These are phyloP conservation scores for Uloborus diversus DNA, from an alignment of 1,140 invertebrate genomes.

Conservation along the genomic window DNA sequence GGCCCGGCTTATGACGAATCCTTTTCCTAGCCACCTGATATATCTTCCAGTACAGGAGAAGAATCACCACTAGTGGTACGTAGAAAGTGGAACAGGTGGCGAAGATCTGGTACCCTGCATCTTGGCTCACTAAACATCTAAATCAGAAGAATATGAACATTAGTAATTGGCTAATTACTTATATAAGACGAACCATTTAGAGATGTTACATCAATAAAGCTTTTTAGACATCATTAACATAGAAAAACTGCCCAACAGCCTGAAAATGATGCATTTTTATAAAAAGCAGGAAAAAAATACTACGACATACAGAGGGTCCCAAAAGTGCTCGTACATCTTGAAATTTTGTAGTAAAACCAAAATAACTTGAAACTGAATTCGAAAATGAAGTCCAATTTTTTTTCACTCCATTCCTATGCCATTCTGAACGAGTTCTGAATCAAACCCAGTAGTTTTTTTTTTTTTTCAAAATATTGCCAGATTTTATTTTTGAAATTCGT, in stretches of 20 bases:
- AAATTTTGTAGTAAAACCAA: too few species aligned
- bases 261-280: too few species aligned
- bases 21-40: conserved; percentile 87
- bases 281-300: neutral
- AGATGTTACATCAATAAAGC: neutral
- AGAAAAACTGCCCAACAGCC: neutral
- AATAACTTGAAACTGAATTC: too few species aligned
- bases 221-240: too few species aligned
- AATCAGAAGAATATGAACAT: neutral
- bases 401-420: too few species aligned
- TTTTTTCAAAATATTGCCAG: too few species aligned
- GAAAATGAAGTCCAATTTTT: too few species aligned
- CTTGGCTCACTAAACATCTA: conserved; percentile 90
- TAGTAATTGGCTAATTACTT: neutral
- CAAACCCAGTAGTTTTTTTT: too few species aligned
- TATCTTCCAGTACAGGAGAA: conserved; percentile 94
- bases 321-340: neutral
- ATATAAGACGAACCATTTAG: neutral
- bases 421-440: too few species aligned
- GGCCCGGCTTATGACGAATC: conserved; percentile 75
- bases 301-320: neutral
- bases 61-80: conserved; percentile 88
- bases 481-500: too few species aligned
- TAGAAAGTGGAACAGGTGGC: conserved; percentile 94
- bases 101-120: conserved; percentile 80